These are phyloP conservation scores for Cremastinae sp. DNA, from an alignment of 2,888 invertebrate species.

Conservation along the genomic window DNA sequence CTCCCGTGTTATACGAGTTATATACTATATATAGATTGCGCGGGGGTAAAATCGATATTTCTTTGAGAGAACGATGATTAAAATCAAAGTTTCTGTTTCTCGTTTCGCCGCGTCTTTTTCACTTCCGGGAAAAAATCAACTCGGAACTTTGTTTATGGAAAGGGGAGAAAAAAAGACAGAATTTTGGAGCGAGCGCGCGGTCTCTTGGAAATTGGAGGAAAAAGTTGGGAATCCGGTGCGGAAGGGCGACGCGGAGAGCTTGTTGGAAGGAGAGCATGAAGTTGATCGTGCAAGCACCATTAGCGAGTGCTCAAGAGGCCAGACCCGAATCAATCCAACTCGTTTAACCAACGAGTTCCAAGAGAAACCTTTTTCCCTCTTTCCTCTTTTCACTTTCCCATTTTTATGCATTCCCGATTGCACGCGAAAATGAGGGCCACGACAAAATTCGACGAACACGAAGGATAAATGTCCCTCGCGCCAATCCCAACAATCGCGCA, in stretches of 20 bases:
- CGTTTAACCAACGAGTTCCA: conserved; percentile 22
- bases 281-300: conserved; percentile 43
- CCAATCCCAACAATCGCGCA: too few relatives aligned
- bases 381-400: conserved; percentile 16
- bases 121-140: too few relatives aligned
- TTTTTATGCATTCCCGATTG: not conserved
- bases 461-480: too few relatives aligned
- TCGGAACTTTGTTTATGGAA: too few relatives aligned
- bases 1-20: too few relatives aligned
- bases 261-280: conserved; percentile 22
- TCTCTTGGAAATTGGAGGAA: conserved; percentile 1
- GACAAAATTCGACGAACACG: not conserved
- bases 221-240: conserved; percentile 13
- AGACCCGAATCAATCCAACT: conserved; percentile 41
- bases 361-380: conserved; percentile 27
- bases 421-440: not conserved
- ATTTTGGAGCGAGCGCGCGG: conserved; percentile 10
- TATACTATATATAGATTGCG: too few relatives aligned
- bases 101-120: too few relatives aligned
- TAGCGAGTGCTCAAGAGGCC: conserved; percentile 34
- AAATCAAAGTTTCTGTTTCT: too few relatives aligned
- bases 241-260: not conserved
- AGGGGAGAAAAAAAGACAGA: conserved; percentile 1
- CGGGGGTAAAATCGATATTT: too few relatives aligned
- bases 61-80: too few relatives aligned